phyloP scores from a whole-genome alignment of 2,888 invertebrate genomes.

The Epinotia brunnichana region DNA sequence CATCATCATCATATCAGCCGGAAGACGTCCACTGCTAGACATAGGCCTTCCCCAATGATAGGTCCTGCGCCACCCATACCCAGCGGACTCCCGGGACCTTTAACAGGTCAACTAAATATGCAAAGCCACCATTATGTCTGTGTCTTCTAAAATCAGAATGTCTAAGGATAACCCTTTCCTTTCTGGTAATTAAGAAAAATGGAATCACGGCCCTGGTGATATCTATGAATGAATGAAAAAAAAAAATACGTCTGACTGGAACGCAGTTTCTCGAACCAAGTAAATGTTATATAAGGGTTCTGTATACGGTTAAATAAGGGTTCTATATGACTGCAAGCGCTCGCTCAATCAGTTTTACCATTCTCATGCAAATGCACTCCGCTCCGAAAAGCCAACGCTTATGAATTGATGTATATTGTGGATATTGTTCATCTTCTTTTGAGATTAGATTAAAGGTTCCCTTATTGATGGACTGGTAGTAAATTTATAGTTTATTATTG shows the following conservation, averaged over 20 bases:
- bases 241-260: background rate
- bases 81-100: too few relatives aligned
- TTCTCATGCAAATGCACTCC: slow-evolving; percentile 40
- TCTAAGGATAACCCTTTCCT: too few relatives aligned
- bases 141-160: too few relatives aligned
- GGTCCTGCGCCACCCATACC: too few relatives aligned
- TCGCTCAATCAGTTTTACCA: slow-evolving; percentile 39
- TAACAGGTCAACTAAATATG: too few relatives aligned
- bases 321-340: slow-evolving; percentile 26
- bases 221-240: too few relatives aligned
- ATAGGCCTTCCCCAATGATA: too few relatives aligned
- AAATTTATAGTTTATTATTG: slow-evolving; percentile 13
- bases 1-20: too few relatives aligned
- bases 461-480: slow-evolving; percentile 9
- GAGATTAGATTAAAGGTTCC: slow-evolving; percentile 17
- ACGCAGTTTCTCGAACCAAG: too few relatives aligned
- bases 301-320: background rate
- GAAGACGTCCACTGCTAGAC: too few relatives aligned
- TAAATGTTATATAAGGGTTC: too few relatives aligned
- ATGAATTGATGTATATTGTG: slow-evolving; percentile 23
- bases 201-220: background rate
- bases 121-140: too few relatives aligned
- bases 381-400: slow-evolving; percentile 29
- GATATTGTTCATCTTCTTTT: slow-evolving; percentile 22
- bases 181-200: background rate